Evolutionary conservation across 2,113 vertebrate species (phyloP).

Genomic region (Pseudopipra pipra): DNA sequence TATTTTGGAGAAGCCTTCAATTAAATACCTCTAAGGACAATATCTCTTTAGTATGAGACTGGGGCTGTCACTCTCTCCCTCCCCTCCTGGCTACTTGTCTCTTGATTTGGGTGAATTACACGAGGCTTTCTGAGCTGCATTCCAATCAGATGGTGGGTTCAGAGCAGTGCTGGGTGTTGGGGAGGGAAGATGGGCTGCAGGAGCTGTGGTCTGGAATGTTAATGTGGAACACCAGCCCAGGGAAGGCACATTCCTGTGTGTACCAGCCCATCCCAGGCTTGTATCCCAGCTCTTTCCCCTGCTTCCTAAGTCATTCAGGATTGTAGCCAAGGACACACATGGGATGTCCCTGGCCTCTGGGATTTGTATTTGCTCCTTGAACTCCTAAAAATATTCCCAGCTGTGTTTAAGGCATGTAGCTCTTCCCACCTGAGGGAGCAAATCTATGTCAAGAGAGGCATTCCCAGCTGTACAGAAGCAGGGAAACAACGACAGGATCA

Average conservation of each 20-base stretch:
- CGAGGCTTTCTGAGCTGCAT: conserved; percentile 19
- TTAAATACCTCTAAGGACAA: conserved; percentile 41
- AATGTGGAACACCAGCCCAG: not conserved
- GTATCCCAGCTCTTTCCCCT: not conserved
- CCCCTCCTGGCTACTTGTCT: conserved; percentile 16
- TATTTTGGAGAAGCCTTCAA: not conserved
- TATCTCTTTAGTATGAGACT: conserved; percentile 15
- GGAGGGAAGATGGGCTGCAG: not conserved
- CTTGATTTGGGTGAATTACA: conserved; percentile 42
- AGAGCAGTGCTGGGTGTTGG: not conserved
- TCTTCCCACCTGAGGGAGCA: not conserved
- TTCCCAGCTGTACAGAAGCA: not conserved
- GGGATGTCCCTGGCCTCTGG: not conserved
- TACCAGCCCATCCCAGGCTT: not conserved
- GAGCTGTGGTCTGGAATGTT: not conserved
- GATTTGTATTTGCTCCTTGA: not conserved
- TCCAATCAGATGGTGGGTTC: not conserved
- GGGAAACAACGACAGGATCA: not conserved
- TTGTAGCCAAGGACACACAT: not conserved
- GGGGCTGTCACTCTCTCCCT: not conserved
- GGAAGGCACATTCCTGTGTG: not conserved
- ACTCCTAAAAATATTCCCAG: not conserved
- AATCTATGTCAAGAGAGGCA: fast-evolving
- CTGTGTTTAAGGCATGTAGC: not conserved
- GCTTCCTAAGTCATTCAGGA: not conserved